Evolutionary conservation across 2,888 invertebrate species (phyloP).

Genomic region (Apamea crenata): DNA sequence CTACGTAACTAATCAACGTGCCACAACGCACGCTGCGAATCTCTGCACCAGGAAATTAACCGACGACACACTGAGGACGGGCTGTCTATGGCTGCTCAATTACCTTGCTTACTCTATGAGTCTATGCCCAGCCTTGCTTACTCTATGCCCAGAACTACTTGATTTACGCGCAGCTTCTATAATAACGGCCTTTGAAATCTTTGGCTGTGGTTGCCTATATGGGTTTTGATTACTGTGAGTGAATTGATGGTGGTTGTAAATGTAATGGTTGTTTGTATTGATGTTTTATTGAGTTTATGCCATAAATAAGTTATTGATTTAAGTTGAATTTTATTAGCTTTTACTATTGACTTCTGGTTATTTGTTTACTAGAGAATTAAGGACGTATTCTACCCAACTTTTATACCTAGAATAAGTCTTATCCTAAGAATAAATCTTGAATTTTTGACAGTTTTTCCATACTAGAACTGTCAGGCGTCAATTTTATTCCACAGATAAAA

Average conservation of each 20-base stretch:
- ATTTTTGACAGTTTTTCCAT: no score
- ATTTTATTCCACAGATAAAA: no score
- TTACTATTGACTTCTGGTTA: not conserved
- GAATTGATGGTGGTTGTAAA: slow-evolving; percentile 13
- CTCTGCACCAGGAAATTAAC: slow-evolving; percentile 82
- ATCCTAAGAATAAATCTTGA: no score
- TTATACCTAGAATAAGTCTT: no score
- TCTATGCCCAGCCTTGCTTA: slow-evolving; percentile 54
- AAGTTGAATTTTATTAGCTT: not conserved
- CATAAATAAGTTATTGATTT: not conserved
- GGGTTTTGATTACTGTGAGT: slow-evolving; percentile 41
- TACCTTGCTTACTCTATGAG: slow-evolving; percentile 67
- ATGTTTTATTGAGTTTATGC: slow-evolving; percentile 6
- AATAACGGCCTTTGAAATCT: slow-evolving; percentile 42
- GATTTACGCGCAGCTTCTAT: slow-evolving; percentile 44
- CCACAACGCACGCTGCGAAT: slow-evolving; percentile 62
- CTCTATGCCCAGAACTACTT: slow-evolving; percentile 60
- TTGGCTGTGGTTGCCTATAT: slow-evolving; percentile 10
- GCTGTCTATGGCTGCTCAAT: slow-evolving; percentile 72
- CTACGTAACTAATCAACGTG: slow-evolving; percentile 63
- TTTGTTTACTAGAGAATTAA: not conserved
- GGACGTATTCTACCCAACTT: no score
- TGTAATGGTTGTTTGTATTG: not conserved
- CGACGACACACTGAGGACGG: slow-evolving; percentile 71
- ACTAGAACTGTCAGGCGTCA: no score